Percentiles rank a stretch among this genome's conserved stretches.
These are phyloP conservation scores for Trachythela sp. DNA, from an alignment of 64 coral and sea anemone species.

Conservation along the genomic window DNA sequence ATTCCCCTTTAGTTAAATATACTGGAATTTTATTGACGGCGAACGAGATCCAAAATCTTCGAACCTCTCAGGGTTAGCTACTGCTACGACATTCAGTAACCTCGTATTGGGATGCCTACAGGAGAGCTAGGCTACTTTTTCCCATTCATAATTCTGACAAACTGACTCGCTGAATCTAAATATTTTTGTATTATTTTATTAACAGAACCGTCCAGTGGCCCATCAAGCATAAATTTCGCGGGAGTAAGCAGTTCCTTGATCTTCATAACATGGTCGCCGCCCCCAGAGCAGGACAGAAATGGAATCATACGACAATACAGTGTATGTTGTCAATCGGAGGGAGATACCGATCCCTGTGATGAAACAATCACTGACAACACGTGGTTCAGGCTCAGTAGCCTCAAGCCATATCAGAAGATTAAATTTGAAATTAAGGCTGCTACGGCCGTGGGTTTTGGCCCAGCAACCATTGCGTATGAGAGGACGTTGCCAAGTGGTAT, in stretches of 20 bases:
- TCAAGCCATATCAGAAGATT: not conserved
- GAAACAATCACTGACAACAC: not conserved
- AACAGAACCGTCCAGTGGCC: conserved; percentile 1
- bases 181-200: not conserved
- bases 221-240: not conserved
- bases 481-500: not conserved
- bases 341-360: not conserved
- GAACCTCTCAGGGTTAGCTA: too few relatives aligned
- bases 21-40: too few relatives aligned
- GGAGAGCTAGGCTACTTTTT: too few relatives aligned
- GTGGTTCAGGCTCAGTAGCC: not conserved
- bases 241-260: not conserved
- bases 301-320: not conserved
- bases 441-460: not conserved
- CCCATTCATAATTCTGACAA: too few relatives aligned
- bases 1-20: too few relatives aligned
- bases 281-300: not conserved
- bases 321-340: not conserved
- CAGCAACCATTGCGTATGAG: not conserved
- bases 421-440: not conserved
- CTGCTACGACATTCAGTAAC: too few relatives aligned
- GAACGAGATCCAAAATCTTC: too few relatives aligned
- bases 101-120: too few relatives aligned
- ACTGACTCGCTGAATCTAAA: not conserved
- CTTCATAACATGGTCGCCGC: not conserved